Evolutionary conservation across 2,888 invertebrate species (phyloP).

Genomic region (Orthosia gothica): DNA sequence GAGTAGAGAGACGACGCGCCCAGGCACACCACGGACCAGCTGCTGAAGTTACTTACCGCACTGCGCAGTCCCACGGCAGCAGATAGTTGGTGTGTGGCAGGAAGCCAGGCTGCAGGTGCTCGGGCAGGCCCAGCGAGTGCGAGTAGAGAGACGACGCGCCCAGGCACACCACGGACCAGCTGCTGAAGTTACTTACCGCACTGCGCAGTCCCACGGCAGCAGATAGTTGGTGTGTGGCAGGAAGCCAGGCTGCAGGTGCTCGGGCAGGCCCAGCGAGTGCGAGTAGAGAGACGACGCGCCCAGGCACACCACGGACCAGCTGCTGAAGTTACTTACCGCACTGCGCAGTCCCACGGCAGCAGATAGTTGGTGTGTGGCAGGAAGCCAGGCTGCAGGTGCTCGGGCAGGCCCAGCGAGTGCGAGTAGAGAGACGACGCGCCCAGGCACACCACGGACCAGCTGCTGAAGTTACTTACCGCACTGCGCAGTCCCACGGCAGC

Average conservation of each 20-base stretch:
- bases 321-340: slow-evolving; percentile 92
- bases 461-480: slow-evolving; percentile 92
- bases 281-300: slow-evolving; percentile 98
- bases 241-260: slow-evolving; percentile 97
- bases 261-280: slow-evolving; percentile 96
- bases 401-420: slow-evolving; percentile 96
- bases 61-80: slow-evolving; percentile 96
- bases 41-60: slow-evolving; percentile 92
- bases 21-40: slow-evolving; percentile 97
- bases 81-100: slow-evolving; percentile 97
- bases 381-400: slow-evolving; percentile 97
- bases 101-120: slow-evolving; percentile 97
- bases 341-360: slow-evolving; percentile 96
- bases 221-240: slow-evolving; percentile 97
- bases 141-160: slow-evolving; percentile 98
- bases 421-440: slow-evolving; percentile 98
- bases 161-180: slow-evolving; percentile 97
- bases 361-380: slow-evolving; percentile 97
- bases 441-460: slow-evolving; percentile 97
- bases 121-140: slow-evolving; percentile 96
- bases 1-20: slow-evolving; percentile 98
- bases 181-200: slow-evolving; percentile 92
- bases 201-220: slow-evolving; percentile 96
- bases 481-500: slow-evolving; percentile 96
- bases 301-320: slow-evolving; percentile 97